Evolutionary conservation across 53 echinoderm and acorn worm species (phyloP).

Genomic region (Holothuria leucospilota): DNA sequence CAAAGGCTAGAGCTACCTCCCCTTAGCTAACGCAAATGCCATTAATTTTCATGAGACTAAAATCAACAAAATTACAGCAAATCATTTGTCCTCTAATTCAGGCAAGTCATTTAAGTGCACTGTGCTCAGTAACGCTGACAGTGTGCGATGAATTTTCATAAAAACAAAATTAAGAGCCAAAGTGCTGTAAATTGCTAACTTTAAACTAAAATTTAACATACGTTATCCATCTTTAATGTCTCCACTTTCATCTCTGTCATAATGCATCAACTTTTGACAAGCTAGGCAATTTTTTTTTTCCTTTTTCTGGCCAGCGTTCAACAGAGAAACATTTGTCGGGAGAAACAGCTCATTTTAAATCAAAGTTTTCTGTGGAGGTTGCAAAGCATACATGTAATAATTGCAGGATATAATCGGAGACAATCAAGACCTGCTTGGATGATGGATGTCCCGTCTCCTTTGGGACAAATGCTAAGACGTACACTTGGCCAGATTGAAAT

Average conservation of each 20-base stretch:
- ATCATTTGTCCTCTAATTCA: constrained; percentile 28
- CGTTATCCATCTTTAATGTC: constrained; percentile 37
- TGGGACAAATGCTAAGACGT: constrained; percentile 30
- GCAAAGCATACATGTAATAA: constrained; percentile 47
- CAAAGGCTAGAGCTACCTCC: too few species aligned
- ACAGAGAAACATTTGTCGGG: constrained; percentile 35
- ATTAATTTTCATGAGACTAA: constrained; percentile 19
- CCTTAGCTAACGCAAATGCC: too few species aligned
- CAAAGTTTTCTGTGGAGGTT: constrained; percentile 32
- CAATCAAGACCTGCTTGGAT: constrained; percentile 38
- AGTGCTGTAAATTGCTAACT: constrained; percentile 45
- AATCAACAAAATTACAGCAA: constrained; percentile 41
- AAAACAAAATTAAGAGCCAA: constrained; percentile 42
- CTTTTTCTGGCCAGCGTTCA: constrained; percentile 13
- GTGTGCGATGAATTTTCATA: constrained; percentile 48
- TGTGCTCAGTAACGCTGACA: constrained; percentile 38
- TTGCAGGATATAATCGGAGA: constrained; percentile 46
- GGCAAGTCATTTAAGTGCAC: constrained; percentile 36
- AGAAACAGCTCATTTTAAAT: constrained; percentile 34
- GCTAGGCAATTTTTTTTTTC: constrained; percentile 31
- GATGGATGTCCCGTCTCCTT: constrained; percentile 45
- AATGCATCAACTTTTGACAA: constrained; percentile 50
- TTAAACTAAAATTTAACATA: constrained; percentile 43
- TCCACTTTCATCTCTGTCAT: constrained; percentile 27
- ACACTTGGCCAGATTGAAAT: constrained; percentile 46